A percentile compares a stretch with the other conserved stretches of the same genome.
These are phyloP conservation scores for Acanthosepion lycidas DNA, from an alignment of 2,888 invertebrate genomes.

Conservation along the genomic window DNA sequence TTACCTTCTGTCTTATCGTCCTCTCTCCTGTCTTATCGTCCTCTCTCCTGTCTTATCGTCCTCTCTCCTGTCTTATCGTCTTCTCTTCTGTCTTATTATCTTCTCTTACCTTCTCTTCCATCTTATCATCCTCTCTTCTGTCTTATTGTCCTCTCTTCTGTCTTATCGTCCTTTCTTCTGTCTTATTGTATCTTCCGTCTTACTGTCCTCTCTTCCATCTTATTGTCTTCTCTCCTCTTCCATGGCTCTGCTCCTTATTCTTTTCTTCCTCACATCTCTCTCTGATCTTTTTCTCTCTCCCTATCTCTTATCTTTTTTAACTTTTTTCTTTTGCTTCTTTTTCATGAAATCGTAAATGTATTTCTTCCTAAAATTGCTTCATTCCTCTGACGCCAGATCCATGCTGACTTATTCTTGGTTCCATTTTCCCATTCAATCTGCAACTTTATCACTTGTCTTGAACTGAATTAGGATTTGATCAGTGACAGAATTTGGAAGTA, in stretches of 20 bases:
- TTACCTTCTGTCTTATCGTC: neutral
- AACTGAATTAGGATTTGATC: too few relatives aligned
- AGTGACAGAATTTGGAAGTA: too few relatives aligned
- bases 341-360: neutral
- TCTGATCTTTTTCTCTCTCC: neutral
- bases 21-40: neutral
- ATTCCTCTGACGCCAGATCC: too few relatives aligned
- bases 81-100: rapidly evolving
- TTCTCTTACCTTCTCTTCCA: too few relatives aligned
- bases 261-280: neutral
- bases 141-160: neutral
- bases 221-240: too few relatives aligned
- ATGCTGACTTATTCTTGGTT: too few relatives aligned
- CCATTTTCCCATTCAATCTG: too few relatives aligned
- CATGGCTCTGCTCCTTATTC: neutral
- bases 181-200: neutral
- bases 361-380: too few relatives aligned
- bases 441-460: too few relatives aligned
- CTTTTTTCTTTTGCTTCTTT: neutral
- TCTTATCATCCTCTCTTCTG: too few relatives aligned
- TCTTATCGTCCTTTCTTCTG: too few relatives aligned
- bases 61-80: neutral
- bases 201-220: neutral
- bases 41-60: neutral
- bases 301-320: neutral